Evolutionary conservation across 2,113 vertebrate genomes (phyloP).

Genomic region (Indri indri): DNA sequence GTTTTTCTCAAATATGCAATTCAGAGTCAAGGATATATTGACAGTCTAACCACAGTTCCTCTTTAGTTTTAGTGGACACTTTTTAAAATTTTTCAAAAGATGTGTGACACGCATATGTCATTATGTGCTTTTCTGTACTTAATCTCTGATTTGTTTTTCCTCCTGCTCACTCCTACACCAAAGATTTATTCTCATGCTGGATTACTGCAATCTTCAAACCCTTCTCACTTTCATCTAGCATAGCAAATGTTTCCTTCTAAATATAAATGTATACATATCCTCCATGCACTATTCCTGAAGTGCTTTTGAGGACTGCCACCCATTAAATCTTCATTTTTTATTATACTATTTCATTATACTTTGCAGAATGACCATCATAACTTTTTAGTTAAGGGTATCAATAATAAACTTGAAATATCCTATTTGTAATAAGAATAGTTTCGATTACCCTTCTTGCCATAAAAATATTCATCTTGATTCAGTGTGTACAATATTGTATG

Average conservation of each 20-base stretch:
- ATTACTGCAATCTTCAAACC: background rate
- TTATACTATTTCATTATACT: background rate
- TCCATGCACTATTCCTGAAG: background rate
- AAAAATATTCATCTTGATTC: background rate
- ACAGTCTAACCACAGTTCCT: background rate
- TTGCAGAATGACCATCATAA: background rate
- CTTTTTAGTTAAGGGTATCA: background rate
- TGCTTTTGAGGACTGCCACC: background rate
- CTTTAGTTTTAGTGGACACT: background rate
- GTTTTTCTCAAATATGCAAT: background rate
- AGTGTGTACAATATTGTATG: background rate
- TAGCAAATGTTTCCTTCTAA: background rate
- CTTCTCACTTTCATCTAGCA: background rate
- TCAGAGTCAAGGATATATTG: background rate
- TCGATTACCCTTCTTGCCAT: background rate
- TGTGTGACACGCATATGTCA: background rate
- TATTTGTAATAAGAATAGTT: background rate
- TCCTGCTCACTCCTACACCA: background rate
- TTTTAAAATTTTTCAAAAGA: background rate
- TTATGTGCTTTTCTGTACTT: background rate
- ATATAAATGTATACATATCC: background rate
- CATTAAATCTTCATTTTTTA: background rate
- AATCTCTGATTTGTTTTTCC: background rate
- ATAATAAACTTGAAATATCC: background rate
- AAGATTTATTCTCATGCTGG: background rate